phyloP scores from a whole-genome alignment of 2,797 vertebrate genomes.

The Heteromormyrus szaboi region DNA sequence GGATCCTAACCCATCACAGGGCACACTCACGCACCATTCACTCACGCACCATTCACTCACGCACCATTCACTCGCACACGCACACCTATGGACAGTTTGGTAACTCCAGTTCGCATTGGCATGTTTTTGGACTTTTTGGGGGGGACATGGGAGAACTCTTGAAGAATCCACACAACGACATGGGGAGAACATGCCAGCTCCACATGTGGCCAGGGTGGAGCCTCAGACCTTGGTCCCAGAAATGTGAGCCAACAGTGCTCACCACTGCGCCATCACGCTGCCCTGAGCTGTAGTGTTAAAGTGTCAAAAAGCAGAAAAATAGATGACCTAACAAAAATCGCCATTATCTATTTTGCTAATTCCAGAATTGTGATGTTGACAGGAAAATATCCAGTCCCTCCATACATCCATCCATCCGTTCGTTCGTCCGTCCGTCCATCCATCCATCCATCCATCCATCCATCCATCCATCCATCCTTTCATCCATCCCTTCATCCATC shows the following conservation, averaged over 20 bases:
- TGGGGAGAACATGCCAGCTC: background rate
- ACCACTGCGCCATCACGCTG: background rate
- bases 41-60: too few species aligned
- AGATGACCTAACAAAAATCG: background rate
- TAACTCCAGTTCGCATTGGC: background rate
- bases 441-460: too few species aligned
- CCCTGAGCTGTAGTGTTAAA: background rate
- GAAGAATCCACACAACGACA: background rate
- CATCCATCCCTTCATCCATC: background rate
- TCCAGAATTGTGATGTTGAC: background rate
- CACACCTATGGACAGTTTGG: background rate
- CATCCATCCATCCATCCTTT: too few species aligned
- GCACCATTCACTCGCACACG: background rate
- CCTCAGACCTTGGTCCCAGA: background rate
- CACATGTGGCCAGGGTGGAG: background rate
- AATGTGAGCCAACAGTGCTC: background rate
- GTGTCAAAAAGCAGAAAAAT: background rate
- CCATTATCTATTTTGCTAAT: background rate
- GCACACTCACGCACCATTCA: background rate
- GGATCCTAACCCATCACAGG: background rate
- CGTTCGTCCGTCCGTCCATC: too few species aligned
- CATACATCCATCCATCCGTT: too few species aligned
- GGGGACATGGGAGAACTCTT: background rate
- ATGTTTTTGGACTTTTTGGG: background rate
- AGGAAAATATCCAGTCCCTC: background rate